Conservation (phyloP, 2,888 invertebrate species). For the Drosophila putrida region DNA sequence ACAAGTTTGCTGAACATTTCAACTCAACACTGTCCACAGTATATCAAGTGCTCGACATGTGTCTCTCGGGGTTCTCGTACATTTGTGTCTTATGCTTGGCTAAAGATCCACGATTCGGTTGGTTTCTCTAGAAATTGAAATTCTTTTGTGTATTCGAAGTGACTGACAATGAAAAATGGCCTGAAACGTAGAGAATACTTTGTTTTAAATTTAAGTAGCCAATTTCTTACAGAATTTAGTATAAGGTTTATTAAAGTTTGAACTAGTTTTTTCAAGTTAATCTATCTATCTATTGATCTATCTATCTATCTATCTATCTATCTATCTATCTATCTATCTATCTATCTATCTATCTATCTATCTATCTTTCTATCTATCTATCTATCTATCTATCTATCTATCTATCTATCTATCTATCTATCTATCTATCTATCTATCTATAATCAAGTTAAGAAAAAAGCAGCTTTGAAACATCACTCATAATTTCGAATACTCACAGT, state of each 20-base stretch:
- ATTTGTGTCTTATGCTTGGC: conserved; percentile 50
- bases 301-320: too few relatives aligned
- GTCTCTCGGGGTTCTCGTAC: conserved; percentile 33
- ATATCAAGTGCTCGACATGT: conserved; percentile 42
- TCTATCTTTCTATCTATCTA: too few relatives aligned
- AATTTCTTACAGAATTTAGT: background rate
- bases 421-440: too few relatives aligned
- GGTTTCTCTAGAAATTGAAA: conserved; percentile 37
- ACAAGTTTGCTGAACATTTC: conserved; percentile 51
- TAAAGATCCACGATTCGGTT: conserved; percentile 35
- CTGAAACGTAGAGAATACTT: background rate
- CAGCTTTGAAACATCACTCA: background rate
- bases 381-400: too few relatives aligned
- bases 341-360: too few relatives aligned
- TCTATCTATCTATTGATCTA: too few relatives aligned
- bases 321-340: too few relatives aligned
- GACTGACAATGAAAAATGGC: conserved; percentile 26
- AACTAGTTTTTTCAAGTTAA: background rate
- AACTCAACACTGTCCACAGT: conserved; percentile 44
- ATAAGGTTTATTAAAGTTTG: background rate
- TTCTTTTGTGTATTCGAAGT: conserved; percentile 33
- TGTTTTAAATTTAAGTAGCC: conserved; percentile 2
- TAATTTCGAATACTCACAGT: background rate
- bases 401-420: too few relatives aligned
- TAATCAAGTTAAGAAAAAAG: background rate